A percentile compares a stretch with the other conserved stretches of the same genome.
Evolutionary conservation across 1,140 invertebrate species (phyloP).

Genomic region (Dreissena rostriformis): DNA sequence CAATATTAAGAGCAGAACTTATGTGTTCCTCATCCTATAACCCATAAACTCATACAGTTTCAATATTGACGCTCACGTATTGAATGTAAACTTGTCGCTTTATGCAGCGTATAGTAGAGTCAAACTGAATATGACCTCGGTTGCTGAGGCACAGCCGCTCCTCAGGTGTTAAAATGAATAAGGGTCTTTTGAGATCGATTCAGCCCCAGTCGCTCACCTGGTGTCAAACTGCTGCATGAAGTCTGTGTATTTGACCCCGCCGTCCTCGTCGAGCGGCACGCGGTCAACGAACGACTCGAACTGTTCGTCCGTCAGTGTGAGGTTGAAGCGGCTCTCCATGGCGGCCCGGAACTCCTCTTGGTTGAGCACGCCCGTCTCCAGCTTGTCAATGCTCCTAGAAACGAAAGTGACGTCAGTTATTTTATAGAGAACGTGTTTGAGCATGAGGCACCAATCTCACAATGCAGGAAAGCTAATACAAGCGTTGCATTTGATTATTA

Average conservation of each 20-base stretch:
- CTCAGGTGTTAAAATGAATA: neutral
- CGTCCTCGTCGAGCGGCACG: constrained; percentile 78
- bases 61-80: too few relatives aligned
- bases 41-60: too few relatives aligned
- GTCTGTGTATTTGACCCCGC: constrained; percentile 78
- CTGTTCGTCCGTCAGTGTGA: constrained; percentile 78
- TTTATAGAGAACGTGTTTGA: too few relatives aligned
- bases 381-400: constrained; percentile 78
- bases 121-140: neutral
- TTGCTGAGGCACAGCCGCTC: neutral
- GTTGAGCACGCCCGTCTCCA: constrained; percentile 73
- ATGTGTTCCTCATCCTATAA: too few relatives aligned
- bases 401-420: neutral
- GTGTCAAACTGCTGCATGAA: constrained; percentile 81
- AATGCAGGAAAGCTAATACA: too few relatives aligned
- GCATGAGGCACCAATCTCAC: too few relatives aligned
- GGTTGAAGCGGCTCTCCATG: constrained; percentile 78
- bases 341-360: constrained; percentile 80
- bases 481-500: too few relatives aligned
- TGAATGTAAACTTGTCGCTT: neutral
- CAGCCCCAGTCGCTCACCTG: constrained; percentile 65
- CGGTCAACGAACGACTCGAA: constrained; percentile 77
- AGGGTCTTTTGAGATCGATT: too few relatives aligned
- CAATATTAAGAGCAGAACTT: too few relatives aligned
- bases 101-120: neutral